Evolutionary conservation across 2,113 vertebrate species (phyloP).

Genomic region (Pitta sordida): DNA sequence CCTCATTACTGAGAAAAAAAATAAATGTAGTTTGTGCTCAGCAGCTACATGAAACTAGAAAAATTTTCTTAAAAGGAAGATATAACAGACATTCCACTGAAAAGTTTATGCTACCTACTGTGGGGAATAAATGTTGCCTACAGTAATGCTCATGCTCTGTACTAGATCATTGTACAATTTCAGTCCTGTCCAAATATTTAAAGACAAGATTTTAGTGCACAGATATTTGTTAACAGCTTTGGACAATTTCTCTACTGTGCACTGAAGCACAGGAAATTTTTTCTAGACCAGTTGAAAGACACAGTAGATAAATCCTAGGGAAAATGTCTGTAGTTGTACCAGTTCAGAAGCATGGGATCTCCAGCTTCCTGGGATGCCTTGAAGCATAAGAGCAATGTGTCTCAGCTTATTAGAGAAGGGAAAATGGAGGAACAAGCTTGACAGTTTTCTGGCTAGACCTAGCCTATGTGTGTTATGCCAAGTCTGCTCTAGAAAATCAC

Average conservation of each 20-base stretch:
- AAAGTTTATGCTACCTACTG: not conserved
- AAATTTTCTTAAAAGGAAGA: not conserved
- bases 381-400: conserved; percentile 48
- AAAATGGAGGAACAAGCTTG: conserved; percentile 10
- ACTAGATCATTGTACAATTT: not conserved
- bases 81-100: not conserved
- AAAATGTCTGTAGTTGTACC: conserved; percentile 26
- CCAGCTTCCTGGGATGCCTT: conserved; percentile 41
- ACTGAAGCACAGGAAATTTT: not conserved
- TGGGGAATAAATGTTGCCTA: not conserved
- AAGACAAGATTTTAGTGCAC: not conserved
- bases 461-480: conserved; percentile 36
- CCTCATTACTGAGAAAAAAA: not conserved
- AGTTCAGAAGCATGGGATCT: conserved; percentile 16
- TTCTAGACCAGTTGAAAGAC: conserved; percentile 21
- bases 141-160: not conserved
- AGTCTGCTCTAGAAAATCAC: conserved; percentile 61
- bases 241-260: conserved; percentile 4
- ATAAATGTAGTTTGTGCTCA: not conserved
- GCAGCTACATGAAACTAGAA: not conserved
- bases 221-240: conserved; percentile 23
- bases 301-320: not conserved
- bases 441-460: conserved; percentile 51
- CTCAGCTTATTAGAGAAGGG: conserved; percentile 44
- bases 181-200: conserved; percentile 11